Percentiles rank a stretch among this genome's conserved stretches.
Evolutionary conservation across 2,113 vertebrate species (phyloP).

Genomic region (Hypocryptadius cinnamomeus): DNA sequence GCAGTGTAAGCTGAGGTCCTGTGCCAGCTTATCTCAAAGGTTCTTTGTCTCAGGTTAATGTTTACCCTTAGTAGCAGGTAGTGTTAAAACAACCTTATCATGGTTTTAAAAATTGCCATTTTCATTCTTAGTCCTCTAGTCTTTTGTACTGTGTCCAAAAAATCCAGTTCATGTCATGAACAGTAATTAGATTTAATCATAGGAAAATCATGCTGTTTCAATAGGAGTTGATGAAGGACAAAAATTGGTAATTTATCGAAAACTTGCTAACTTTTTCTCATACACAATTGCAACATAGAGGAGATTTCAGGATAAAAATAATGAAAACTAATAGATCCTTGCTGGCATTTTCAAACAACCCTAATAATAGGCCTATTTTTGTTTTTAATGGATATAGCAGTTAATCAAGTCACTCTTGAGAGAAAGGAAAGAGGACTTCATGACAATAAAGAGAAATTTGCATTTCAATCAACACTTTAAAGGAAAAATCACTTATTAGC

Average conservation of each 20-base stretch:
- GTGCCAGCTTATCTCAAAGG: neutral
- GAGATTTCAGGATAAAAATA: neutral
- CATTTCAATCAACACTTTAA: neutral
- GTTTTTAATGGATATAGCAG: neutral
- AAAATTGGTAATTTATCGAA: neutral
- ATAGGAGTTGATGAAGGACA: neutral
- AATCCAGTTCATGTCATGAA: neutral
- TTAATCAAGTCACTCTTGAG: neutral
- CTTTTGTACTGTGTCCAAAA: neutral
- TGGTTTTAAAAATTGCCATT: neutral
- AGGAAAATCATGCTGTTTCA: neutral
- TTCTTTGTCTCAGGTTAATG: neutral
- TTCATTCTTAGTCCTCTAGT: neutral
- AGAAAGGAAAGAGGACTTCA: neutral
- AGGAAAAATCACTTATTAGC: neutral
- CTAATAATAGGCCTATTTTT: neutral
- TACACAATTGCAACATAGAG: neutral
- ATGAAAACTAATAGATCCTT: neutral
- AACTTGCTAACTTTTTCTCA: neutral
- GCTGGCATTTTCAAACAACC: neutral
- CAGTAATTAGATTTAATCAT: neutral
- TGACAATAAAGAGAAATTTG: neutral
- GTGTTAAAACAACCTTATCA: neutral
- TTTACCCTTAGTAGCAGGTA: neutral
- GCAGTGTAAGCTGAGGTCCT: neutral